Base-by-base conservation (phyloP, 2,888 invertebrate species). In the Machimus rusticus region DNA sequence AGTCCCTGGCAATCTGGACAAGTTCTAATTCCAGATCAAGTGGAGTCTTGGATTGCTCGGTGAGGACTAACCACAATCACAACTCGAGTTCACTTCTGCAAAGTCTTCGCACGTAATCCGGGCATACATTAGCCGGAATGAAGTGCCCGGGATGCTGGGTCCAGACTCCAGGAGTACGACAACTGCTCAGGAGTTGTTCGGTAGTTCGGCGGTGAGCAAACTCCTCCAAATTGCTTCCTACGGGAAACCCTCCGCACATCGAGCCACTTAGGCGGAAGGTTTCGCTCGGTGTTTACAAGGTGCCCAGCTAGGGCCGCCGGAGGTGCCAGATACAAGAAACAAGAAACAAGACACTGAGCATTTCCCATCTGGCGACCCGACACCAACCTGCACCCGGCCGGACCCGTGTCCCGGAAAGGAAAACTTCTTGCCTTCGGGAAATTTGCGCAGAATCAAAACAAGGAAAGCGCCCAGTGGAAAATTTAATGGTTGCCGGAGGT, bases 391-490 rank as follows among this genome's bases (percentile, higher is more conserved):
- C 51, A 51, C 51, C 28, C 51, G 55, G 46, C 8, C 23, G n/a
- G 28, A 34, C 16, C 76, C 34, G 34, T 39, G 8, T 77, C n/a
- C 77, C 16, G 37, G 31, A 34, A 19, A 66, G n/a, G 84, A 84
- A 66, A 84, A 84, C 51, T 39, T 74, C 23, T 57, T 84, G 28
- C 16, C 12, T 43, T 66, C 19, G 74, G 74, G 12, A 84, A 84
- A 84, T 39, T 74, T 74, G 84, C 84, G 84, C 84, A 84, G 84
- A 84, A 84, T 84, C 84, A 46, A 37, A 37, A 66, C 28, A 82
- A 57, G 82, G 23, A 82, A 57, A 82, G 82, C 57, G 55, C 57
- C 14, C 31, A 14, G n/a, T 43, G 57, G 84, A 66, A 66, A 66
- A 57, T 84, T 81, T 39, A 81, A 81, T 81, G 81, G 81, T 51